These are phyloP conservation scores for Rhyacophila evoluta DNA, from an alignment of 2,888 invertebrate species.

Conservation along the genomic window DNA sequence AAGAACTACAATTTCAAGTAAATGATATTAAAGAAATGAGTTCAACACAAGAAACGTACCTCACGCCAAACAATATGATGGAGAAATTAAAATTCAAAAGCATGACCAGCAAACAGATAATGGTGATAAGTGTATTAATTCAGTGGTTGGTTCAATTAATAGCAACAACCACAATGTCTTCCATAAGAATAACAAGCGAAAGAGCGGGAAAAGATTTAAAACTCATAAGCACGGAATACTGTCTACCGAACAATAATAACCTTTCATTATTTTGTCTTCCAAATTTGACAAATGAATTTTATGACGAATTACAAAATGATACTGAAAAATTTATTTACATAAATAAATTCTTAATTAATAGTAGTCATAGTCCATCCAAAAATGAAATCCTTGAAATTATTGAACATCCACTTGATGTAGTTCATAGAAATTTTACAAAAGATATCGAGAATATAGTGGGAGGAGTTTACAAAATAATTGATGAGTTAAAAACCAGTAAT, in stretches of 20 bases:
- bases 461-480: constrained; percentile 16
- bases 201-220: not conserved
- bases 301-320: not conserved
- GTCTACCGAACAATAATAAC: not conserved
- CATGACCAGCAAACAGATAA: constrained; percentile 54
- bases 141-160: constrained; percentile 65
- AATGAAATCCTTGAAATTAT: constrained; percentile 5
- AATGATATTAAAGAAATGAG: no score
- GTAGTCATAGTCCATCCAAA: not conserved
- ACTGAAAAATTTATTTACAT: not conserved
- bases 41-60: not conserved
- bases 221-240: not conserved
- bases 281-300: not conserved
- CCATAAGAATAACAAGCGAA: constrained; percentile 59
- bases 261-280: not conserved
- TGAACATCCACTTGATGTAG: constrained; percentile 4
- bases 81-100: constrained; percentile 55
- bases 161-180: constrained; percentile 63
- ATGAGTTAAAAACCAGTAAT: constrained; percentile 4
- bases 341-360: not conserved
- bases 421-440: not conserved
- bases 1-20: no score
- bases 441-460: not conserved
- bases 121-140: constrained; percentile 58
- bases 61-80: not conserved